Evolutionary conservation across 2,888 invertebrate genomes (phyloP), one percentile per base, ranked within the genome.

Genomic region (Pegoplata infirma): DNA sequence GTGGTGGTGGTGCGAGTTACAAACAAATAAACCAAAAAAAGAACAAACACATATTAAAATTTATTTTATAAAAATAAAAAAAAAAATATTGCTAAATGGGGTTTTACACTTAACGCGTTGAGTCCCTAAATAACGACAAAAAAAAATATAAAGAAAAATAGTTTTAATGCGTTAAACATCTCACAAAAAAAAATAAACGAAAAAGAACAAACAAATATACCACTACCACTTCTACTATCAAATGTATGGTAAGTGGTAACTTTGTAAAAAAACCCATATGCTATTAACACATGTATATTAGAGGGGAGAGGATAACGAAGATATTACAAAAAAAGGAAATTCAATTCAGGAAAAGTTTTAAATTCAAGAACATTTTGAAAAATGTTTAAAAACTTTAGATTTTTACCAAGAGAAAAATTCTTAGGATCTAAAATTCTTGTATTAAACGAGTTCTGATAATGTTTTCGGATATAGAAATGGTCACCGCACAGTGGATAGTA

Each of bases 131-230:
- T 75, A 61, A 56, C 7, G 23, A 56, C 25, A 44, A 17, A 59
- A 47, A 44, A 64, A 58, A 28, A 40, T 8, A 25, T n/a, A 17
- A 23, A 28, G 25, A 36, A 71, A 66, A 19, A 61, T 71, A 71
- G 64, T 69, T 76, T 76, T 76, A 71, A 76, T 69, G 71, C 76
- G 40, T 75, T 51, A 63, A 71, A 25, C 56, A 67, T 66, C 53
- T 66, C 49, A 40, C 40, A 61, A 59, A 36, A 61, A 66, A 53
- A n/a, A n/a, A n/a, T 21, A 5, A 14, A 3, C 19, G 64, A 66
- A 61, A 61, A 44, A 40, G 14, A 36, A 14, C 2, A 67, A 44
- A 46, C 4, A 14, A 63, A 55, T 21, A 17, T 8, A 28, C 28
- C 6, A 28, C 7, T 4, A 69, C 36, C 58, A 47, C 61, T 4